A percentile compares a stretch with the other conserved stretches of the same genome.
Conservation (phyloP, 2,113 vertebrate species). For the human (Homo sapiens) region GRCh38 chr4:34789501-34790000, state of each 20-base stretch:
- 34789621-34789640: neutral
- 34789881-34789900: neutral
- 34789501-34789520: neutral
- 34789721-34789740: neutral
- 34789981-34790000: too few relatives aligned
- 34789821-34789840: neutral
- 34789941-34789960: neutral
- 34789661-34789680: neutral
- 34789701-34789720: neutral
- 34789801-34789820: neutral
- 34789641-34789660: neutral
- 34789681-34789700: neutral
- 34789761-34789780: neutral
- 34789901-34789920: neutral
- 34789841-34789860: neutral
- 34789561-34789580: neutral
- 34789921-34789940: neutral
- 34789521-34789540: neutral
- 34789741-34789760: neutral
- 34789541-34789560: neutral
- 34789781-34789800: neutral
- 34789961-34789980: neutral
- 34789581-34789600: neutral
- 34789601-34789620: neutral
- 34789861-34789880: neutral